A percentile compares a stretch with the other conserved stretches of the same genome.
phyloP scores from a whole-genome alignment of 1,140 invertebrate genomes.

The Rhagoletis zephyria region DNA sequence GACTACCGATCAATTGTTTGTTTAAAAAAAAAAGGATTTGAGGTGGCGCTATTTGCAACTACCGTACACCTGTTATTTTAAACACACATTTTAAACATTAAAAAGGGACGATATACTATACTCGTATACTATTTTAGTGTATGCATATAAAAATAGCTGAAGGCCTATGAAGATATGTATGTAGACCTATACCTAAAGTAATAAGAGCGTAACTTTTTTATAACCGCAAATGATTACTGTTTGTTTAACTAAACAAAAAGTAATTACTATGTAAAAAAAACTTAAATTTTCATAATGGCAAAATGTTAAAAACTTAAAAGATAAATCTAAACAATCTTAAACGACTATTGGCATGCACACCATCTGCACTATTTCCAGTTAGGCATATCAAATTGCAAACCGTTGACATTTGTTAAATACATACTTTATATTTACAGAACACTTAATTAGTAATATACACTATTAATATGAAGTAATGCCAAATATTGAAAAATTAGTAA shows the following conservation, averaged over 20 bases:
- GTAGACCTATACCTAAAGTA: background rate
- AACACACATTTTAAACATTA: too few species aligned
- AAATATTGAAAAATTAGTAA: background rate
- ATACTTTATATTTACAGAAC: background rate
- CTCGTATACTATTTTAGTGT: too few species aligned
- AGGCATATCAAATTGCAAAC: background rate
- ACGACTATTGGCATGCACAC: slow-evolving; percentile 9
- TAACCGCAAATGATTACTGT: too few species aligned
- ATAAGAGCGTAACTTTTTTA: too few species aligned
- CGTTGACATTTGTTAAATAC: background rate
- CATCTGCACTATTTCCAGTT: slow-evolving; percentile 6
- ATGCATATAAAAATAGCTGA: background rate
- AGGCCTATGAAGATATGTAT: background rate
- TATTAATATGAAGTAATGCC: background rate
- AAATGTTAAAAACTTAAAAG: background rate
- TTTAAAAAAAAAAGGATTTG: too few species aligned
- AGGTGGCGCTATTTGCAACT: too few species aligned
- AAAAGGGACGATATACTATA: too few species aligned
- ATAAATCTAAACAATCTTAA: background rate
- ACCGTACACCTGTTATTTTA: too few species aligned
- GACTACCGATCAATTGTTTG: too few species aligned
- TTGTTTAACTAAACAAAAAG: too few species aligned
- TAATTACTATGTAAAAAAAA: too few species aligned
- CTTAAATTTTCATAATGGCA: too few species aligned
- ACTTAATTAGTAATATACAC: background rate